Conservation (phyloP, 2,797 vertebrate genomes). For the Melanotaenia trifasciata region DNA sequence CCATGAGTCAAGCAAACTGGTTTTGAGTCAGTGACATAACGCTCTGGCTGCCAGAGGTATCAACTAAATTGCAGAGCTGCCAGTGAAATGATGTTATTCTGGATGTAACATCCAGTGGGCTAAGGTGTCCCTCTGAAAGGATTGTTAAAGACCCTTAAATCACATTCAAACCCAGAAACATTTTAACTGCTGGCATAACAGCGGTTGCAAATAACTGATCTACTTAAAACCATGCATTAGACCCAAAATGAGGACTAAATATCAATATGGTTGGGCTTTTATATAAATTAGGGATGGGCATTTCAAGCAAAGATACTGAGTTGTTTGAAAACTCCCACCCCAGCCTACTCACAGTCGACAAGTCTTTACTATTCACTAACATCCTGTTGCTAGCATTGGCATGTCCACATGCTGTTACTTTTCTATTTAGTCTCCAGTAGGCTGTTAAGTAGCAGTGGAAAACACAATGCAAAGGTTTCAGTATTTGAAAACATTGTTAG, state of each 20-base stretch:
- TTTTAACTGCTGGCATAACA: neutral
- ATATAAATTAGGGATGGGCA: too few species aligned
- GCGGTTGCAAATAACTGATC: neutral
- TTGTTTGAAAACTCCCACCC: too few species aligned
- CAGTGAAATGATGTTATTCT: neutral
- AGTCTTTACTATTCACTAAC: too few species aligned
- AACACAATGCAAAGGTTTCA: too few species aligned
- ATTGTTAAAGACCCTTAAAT: neutral
- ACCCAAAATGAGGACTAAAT: neutral
- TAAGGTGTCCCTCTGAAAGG: too few species aligned
- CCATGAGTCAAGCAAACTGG: slow-evolving; percentile 10
- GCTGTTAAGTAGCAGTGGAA: too few species aligned
- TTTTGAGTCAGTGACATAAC: slow-evolving; percentile 16
- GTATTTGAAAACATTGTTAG: too few species aligned
- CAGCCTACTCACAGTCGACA: too few species aligned
- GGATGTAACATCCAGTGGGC: neutral
- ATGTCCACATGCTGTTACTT: neutral
- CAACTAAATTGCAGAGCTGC: slow-evolving; percentile 8
- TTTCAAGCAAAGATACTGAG: too few species aligned
- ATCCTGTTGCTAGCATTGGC: too few species aligned
- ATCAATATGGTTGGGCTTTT: too few species aligned
- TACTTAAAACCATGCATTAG: neutral
- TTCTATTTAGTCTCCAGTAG: too few species aligned
- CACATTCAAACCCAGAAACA: neutral
- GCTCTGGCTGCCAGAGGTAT: slow-evolving; percentile 7